A percentile compares a stretch with the other conserved stretches of the same genome.
Evolutionary conservation across 2,797 vertebrate genomes (phyloP).

Genomic region (Lithobates sylvaticus): DNA sequence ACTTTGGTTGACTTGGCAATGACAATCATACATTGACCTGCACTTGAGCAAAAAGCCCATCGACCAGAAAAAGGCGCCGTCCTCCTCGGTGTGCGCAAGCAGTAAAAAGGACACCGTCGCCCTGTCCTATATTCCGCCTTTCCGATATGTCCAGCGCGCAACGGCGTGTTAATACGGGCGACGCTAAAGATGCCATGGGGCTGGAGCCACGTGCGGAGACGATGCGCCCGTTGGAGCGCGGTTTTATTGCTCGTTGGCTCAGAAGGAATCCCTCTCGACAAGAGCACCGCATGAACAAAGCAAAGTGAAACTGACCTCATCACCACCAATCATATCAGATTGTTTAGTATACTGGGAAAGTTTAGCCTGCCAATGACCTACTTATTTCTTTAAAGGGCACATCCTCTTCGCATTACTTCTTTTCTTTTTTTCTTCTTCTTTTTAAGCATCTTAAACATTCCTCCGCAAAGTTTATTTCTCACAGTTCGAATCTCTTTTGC

Average conservation of each 20-base stretch:
- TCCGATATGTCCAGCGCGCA: conserved; percentile 42
- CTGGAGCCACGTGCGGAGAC: conserved; percentile 55
- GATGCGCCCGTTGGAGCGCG: conserved; percentile 31
- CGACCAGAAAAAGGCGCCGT: neutral
- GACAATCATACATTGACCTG: conserved; percentile 33
- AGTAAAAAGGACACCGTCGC: conserved; percentile 26
- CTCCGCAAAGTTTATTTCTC: neutral
- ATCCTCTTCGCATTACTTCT: neutral
- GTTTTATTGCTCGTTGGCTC: conserved; percentile 62
- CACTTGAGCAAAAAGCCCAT: neutral
- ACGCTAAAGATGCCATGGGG: conserved; percentile 53
- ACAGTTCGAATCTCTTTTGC: neutral
- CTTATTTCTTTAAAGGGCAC: conserved; percentile 74
- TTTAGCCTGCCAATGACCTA: conserved; percentile 70
- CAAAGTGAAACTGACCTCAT: conserved; percentile 76
- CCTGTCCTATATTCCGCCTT: conserved; percentile 48
- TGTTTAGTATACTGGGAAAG: conserved; percentile 70
- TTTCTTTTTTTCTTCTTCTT: neutral
- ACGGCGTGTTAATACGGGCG: conserved; percentile 43
- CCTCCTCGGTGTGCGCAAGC: neutral
- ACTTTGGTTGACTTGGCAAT: conserved; percentile 9
- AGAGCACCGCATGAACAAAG: conserved; percentile 69
- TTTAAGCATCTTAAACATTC: neutral
- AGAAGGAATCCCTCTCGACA: conserved; percentile 76
- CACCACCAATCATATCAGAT: conserved; percentile 73